Conservation (phyloP, 2,797 vertebrate species). For the Carapus acus region DNA sequence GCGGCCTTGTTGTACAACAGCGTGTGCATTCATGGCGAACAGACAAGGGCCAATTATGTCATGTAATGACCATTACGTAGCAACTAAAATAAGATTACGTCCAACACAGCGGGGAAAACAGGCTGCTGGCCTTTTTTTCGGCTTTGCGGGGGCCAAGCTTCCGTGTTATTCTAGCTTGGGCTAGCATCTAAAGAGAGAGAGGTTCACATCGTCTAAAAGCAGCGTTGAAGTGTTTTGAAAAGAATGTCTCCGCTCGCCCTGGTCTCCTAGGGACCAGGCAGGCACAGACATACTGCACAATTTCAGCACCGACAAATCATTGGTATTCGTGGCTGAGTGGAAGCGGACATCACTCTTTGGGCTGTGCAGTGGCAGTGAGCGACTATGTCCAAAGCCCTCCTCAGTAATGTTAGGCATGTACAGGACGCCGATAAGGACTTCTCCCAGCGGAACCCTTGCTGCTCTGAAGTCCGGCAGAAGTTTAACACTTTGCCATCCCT, state of each 20-base stretch:
- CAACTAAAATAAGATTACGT: slow-evolving; percentile 77
- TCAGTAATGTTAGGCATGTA: no score
- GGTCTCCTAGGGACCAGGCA: no score
- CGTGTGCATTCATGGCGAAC: slow-evolving; percentile 54
- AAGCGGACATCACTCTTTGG: slow-evolving; percentile 15
- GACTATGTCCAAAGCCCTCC: no score
- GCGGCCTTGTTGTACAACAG: slow-evolving; percentile 56
- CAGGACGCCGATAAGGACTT: no score
- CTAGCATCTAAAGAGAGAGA: slow-evolving; percentile 4
- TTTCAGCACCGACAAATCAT: no score
- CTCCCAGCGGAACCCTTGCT: no score
- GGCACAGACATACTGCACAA: no score
- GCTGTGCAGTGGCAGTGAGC: no score
- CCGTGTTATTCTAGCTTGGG: slow-evolving; percentile 20
- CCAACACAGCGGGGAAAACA: slow-evolving; percentile 57
- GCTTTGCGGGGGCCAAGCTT: slow-evolving; percentile 30
- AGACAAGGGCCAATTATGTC: slow-evolving; percentile 75
- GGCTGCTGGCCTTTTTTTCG: slow-evolving; percentile 44
- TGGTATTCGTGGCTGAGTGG: no score
- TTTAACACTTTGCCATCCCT: no score
- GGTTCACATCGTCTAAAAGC: not conserved
- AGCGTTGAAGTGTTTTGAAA: slow-evolving; percentile 1
- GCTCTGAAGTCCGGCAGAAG: no score
- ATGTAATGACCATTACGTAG: slow-evolving; percentile 77
- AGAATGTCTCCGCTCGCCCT: no score